phyloP scores from a whole-genome alignment of 2,888 invertebrate genomes.

The Hermaeophaga mercurialis region DNA sequence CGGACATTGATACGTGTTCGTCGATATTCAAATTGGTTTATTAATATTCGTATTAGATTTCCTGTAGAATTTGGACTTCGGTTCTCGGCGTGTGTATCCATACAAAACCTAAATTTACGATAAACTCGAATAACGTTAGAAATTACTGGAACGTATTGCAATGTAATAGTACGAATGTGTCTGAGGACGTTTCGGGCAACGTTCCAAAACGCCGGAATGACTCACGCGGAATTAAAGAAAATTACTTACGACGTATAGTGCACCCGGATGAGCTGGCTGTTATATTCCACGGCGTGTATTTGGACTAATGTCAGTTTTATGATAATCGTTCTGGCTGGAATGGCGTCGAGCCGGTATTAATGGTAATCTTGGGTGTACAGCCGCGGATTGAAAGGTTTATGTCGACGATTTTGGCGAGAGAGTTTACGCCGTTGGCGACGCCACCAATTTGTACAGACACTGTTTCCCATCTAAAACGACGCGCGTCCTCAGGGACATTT shows the following conservation, averaged over 20 bases:
- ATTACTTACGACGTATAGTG: background rate
- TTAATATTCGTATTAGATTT: too few relatives aligned
- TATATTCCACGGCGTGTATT: conserved; percentile 39
- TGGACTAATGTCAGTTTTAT: conserved; percentile 52
- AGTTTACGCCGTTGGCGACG: background rate
- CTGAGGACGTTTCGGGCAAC: background rate
- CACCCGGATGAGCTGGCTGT: background rate
- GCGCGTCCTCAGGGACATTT: background rate
- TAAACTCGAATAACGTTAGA: too few relatives aligned
- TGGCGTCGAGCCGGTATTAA: conserved; percentile 43
- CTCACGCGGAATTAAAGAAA: background rate
- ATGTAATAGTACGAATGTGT: background rate
- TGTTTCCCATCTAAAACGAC: background rate
- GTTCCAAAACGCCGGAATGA: background rate
- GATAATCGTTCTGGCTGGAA: conserved; percentile 48
- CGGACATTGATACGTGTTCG: too few relatives aligned
- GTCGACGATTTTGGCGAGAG: conserved; percentile 28
- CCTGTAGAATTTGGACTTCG: too few relatives aligned
- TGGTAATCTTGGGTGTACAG: conserved; percentile 46
- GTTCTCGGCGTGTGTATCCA: too few relatives aligned
- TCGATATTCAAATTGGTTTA: too few relatives aligned
- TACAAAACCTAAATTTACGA: too few relatives aligned
- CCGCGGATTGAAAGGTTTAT: conserved; percentile 43
- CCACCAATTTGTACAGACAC: background rate
- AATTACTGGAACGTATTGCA: background rate